Base-by-base conservation (phyloP, 2,113 vertebrate genomes). In the Phodopus roborovskii region DNA sequence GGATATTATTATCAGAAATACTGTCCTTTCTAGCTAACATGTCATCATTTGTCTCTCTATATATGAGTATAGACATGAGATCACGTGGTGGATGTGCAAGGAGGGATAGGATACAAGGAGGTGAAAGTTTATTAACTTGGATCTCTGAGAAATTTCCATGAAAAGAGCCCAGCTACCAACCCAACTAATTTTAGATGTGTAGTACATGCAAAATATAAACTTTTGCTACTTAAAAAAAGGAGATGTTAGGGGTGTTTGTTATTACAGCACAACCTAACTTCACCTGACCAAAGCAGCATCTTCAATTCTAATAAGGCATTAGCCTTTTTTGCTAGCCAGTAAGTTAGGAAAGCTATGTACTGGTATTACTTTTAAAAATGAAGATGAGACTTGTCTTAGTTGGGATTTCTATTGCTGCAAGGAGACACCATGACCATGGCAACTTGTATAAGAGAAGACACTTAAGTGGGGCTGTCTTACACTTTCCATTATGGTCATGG, bases 221-320 rank as follows among this genome's bases (percentile, higher is more conserved):
- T 66, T 62, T 53, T 50, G 33, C 45, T 95, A 30, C 60, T 94
- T 77, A 95, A 75, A 68, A 60, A 92, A 92, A 5, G 73, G 7
- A 93, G 9, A 36, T 22, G 28, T 22, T 85, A 10, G 19, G 16
- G 58, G 60, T 88, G 26, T 45, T 89, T 78, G 16, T 91, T 74
- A 85, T 28, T 3, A 33, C 2, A 68, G 48, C 16, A 93, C 81
- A 97, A 53, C 10, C 45, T 82, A 88, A 39, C 3, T 5, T 91
- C 24, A 86, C 19, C 77, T 96, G 48, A 77, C n/a, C 66, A 3
- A 81, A 85, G 50, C 3, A 60, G 2, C 70, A 89, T 58, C 60
- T 91, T 86, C 77, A 45, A n/a, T 91, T 92, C 81, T 4, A 94
- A 85, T 75, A 92, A 94, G 22, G 20, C 17, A n/a, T 84, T 79